Conservation (phyloP, 2,888 invertebrate species). For the Neoascia interrupta region DNA sequence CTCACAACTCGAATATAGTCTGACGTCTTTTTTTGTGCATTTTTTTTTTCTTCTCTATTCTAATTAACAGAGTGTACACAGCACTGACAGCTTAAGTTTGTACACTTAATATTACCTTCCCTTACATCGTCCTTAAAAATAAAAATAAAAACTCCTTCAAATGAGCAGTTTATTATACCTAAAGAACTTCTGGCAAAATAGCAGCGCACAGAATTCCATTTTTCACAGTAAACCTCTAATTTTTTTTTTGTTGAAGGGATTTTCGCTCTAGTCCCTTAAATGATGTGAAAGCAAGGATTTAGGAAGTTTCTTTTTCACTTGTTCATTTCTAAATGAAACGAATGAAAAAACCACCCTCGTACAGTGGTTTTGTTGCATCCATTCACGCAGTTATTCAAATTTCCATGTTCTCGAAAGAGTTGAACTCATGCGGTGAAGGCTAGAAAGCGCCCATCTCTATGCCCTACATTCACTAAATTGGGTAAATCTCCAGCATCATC, state of each 20-base stretch:
- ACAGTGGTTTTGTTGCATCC: conserved; percentile 51
- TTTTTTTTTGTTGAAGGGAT: neutral
- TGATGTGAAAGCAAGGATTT: conserved; percentile 50
- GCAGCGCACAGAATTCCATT: conserved; percentile 26
- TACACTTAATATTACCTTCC: no score
- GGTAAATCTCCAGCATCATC: conserved; percentile 43
- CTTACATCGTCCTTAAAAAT: no score
- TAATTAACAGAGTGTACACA: conserved; percentile 48
- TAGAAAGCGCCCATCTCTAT: conserved; percentile 6
- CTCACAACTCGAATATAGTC: neutral
- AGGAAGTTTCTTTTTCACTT: conserved; percentile 2
- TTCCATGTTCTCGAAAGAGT: conserved; percentile 39
- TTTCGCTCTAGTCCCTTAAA: conserved; percentile 38
- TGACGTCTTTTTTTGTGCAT: conserved; percentile 22
- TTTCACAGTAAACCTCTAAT: conserved; percentile 29
- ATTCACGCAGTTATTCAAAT: conserved; percentile 67
- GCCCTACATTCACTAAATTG: conserved; percentile 67
- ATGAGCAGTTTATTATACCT: no score
- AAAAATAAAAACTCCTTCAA: no score
- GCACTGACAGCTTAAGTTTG: conserved; percentile 20
- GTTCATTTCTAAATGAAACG: neutral
- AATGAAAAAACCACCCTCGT: conserved; percentile 8
- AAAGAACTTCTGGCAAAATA: no score
- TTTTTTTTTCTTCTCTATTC: conserved; percentile 31
- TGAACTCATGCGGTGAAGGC: conserved; percentile 14